These are phyloP conservation scores for Phrynocephalus vlangalii DNA, from an alignment of 2,797 vertebrate genomes.

Conservation along the genomic window DNA sequence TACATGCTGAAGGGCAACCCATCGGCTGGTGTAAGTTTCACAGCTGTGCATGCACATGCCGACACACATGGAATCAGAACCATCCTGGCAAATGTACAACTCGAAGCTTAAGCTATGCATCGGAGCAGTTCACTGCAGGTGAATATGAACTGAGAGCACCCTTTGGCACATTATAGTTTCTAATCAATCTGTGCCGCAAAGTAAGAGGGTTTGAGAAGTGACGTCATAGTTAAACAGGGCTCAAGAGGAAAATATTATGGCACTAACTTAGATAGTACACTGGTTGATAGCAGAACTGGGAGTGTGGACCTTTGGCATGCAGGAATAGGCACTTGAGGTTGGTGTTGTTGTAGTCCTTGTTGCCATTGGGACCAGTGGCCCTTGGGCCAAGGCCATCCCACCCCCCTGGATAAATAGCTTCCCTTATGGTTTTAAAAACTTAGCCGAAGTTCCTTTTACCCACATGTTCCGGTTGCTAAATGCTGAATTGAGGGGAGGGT, in stretches of 20 bases:
- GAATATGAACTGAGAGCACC: slow-evolving; percentile 2
- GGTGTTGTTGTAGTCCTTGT: background rate
- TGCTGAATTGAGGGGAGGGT: background rate
- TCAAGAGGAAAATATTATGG: background rate
- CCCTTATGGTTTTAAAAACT: slow-evolving; percentile 26
- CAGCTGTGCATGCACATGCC: rapidly evolving
- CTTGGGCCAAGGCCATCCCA: background rate
- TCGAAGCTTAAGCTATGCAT: background rate
- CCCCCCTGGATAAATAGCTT: background rate
- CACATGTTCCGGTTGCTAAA: slow-evolving; percentile 33
- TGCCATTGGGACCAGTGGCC: background rate
- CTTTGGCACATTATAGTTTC: background rate
- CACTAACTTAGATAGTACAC: slow-evolving; percentile 34
- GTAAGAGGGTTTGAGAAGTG: background rate
- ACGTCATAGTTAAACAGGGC: background rate
- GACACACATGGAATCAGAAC: slow-evolving; percentile 1
- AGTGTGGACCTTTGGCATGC: background rate
- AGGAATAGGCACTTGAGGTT: background rate
- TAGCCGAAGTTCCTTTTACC: background rate
- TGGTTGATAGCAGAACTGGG: background rate
- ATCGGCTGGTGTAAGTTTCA: background rate
- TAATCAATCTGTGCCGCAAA: background rate
- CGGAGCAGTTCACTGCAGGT: background rate
- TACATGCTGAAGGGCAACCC: background rate
- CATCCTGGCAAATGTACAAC: background rate